Percentiles rank a stretch among this genome's conserved stretches.
Evolutionary conservation across 2,888 invertebrate species (phyloP).

Genomic region (Dichetophora obliterata): DNA sequence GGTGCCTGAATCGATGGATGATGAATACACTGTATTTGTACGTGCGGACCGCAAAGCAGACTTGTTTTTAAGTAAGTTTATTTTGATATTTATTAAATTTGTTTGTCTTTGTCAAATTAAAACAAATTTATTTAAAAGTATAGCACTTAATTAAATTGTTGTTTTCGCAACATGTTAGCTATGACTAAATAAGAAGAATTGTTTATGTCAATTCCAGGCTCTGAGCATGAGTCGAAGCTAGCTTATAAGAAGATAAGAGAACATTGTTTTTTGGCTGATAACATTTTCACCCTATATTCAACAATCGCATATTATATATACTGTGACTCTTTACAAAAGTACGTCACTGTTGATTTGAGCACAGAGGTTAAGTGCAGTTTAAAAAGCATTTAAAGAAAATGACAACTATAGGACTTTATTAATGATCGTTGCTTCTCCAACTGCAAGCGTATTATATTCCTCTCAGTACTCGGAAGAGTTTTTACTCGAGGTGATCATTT

Average conservation of each 20-base stretch:
- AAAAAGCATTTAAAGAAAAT: background rate
- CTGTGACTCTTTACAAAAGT: background rate
- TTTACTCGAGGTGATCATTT: no score
- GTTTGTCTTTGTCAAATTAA: background rate
- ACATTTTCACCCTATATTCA: slow-evolving; percentile 40
- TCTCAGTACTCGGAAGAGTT: no score
- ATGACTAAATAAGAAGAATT: slow-evolving; percentile 15
- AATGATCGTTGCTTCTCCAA: background rate
- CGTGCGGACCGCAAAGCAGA: slow-evolving; percentile 67
- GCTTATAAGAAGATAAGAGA: background rate
- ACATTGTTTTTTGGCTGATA: slow-evolving; percentile 36
- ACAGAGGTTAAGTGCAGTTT: background rate
- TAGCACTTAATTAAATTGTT: background rate
- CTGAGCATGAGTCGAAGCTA: background rate
- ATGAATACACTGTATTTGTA: slow-evolving; percentile 62
- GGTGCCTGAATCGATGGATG: slow-evolving; percentile 56
- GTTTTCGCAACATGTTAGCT: background rate
- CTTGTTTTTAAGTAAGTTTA: slow-evolving; percentile 62
- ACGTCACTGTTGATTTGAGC: slow-evolving; percentile 16
- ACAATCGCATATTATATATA: background rate
- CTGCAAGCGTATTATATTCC: no score
- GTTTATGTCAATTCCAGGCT: background rate
- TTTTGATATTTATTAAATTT: slow-evolving; percentile 54
- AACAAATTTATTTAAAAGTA: background rate
- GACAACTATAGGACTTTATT: background rate